phyloP scores from a whole-genome alignment of 2,113 vertebrate genomes.

The Oncorhynchus tshawytscha region DNA sequence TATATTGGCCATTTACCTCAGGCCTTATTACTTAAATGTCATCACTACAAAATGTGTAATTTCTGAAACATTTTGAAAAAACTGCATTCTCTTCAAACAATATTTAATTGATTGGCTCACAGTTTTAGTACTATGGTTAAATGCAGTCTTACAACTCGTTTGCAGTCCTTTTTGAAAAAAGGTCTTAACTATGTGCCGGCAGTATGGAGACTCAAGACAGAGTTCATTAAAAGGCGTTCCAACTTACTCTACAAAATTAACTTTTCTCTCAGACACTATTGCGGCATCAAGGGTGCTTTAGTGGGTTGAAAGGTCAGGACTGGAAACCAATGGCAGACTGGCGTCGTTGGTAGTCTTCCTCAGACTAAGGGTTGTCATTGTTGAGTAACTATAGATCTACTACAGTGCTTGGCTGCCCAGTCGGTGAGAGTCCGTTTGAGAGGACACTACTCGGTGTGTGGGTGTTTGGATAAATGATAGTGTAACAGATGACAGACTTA shows the following conservation, averaged over 20 bases:
- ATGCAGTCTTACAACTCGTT: constrained; percentile 79
- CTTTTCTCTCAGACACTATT: neutral
- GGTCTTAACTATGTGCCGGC: neutral
- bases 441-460: neutral
- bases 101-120: neutral
- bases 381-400: constrained; percentile 35
- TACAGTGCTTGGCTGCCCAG: neutral
- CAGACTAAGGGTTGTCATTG: constrained; percentile 27
- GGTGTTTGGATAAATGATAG: constrained; percentile 73
- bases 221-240: neutral
- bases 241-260: neutral
- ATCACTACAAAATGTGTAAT: neutral
- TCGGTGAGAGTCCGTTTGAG: neutral
- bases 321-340: constrained; percentile 77
- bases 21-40: too few relatives aligned
- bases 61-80: neutral
- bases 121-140: constrained; percentile 7
- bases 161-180: constrained; percentile 54
- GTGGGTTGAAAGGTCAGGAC: constrained; percentile 13
- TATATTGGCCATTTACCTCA: too few relatives aligned
- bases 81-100: constrained; percentile 27
- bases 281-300: neutral
- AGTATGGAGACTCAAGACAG: neutral
- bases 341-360: constrained; percentile 36
- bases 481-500: constrained; percentile 65